Evolutionary conservation across 1,140 invertebrate species (phyloP), one percentile per base, ranked within the genome.

Genomic region (Conus ventricosus): DNA sequence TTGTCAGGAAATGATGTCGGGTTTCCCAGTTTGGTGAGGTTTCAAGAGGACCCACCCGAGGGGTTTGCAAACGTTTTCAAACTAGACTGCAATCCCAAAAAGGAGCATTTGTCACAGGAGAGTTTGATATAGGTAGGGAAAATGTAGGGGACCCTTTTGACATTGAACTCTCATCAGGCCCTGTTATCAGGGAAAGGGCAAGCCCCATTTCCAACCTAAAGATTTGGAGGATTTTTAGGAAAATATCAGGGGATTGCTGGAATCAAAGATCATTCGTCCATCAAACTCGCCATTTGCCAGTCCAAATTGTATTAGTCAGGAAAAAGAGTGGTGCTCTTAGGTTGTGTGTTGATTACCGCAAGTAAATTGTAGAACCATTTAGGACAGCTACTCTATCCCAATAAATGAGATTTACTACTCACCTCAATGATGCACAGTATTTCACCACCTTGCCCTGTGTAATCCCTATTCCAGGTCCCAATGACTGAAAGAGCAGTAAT

Each of bases 271-370:
- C 51, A 87, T 87, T 71, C 27, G 71, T 71, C 85, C 85, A 15
- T 87, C 85, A 27, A 87, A 76, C 54, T 71, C 60, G 2, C 85
- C 85, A 13, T 87, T 71, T 78, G 71, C 85, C 15, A 78, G 67
- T 78, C 53, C 67, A 15, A n/a, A 87, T 78, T 5, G 85, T 87
- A 10, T 78, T 78, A 87, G 85, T 87, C 23, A 76, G 85, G 67
- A 87, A 87, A 27, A 87, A 87, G 53, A 53, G 13, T 23, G 71
- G 71, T 1, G 39, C 39, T 39, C 39, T 39, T 39, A 39, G 3
- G 39, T 1, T 39, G 39, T 39, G 39, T 3, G 39, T 39, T 39
- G 39, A 39, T 39, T 39, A 39, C 39, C 39, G 39, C 39, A 39
- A 39, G 39, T 39, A 51, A 17, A 23, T 54, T 0, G 0, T 39